These are phyloP conservation scores for Junonia oenone DNA, from an alignment of 2,888 invertebrate species.

Conservation along the genomic window DNA sequence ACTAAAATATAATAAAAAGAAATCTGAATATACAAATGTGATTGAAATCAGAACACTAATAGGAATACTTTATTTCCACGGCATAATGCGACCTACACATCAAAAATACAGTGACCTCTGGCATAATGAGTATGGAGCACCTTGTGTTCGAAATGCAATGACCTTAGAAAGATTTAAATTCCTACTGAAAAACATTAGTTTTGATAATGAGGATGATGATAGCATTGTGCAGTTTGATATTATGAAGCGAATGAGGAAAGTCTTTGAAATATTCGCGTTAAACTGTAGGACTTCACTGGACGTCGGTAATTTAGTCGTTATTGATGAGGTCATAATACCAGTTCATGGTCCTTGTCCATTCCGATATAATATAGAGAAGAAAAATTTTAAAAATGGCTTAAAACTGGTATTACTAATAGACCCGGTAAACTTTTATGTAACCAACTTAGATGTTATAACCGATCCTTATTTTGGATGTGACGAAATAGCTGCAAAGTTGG, in stretches of 20 bases:
- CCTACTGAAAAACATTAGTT: constrained; percentile 56
- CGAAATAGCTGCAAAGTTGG: constrained; percentile 54
- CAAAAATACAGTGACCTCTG: constrained; percentile 60
- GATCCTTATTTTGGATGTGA: constrained; percentile 54
- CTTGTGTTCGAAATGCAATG: constrained; percentile 55
- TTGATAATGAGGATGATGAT: constrained; percentile 48
- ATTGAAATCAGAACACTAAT: constrained; percentile 62
- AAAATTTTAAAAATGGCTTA: constrained; percentile 55
- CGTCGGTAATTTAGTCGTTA: constrained; percentile 49
- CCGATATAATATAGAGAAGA: constrained; percentile 59
- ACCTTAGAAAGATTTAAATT: constrained; percentile 59
- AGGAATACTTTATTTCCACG: constrained; percentile 65
- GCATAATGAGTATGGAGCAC: constrained; percentile 53
- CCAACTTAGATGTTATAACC: constrained; percentile 64
- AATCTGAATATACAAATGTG: constrained; percentile 40
- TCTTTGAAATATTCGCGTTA: constrained; percentile 67
- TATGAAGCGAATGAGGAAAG: constrained; percentile 63
- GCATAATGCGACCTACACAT: constrained; percentile 64
- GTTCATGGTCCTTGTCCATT: constrained; percentile 68
- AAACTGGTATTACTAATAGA: constrained; percentile 65
- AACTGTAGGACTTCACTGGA: constrained; percentile 62
- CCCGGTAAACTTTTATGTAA: constrained; percentile 61
- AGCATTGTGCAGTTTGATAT: constrained; percentile 51
- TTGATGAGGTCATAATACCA: constrained; percentile 67
- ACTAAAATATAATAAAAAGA: constrained; percentile 36